Evolutionary conservation across 1,140 invertebrate genomes (phyloP).

Genomic region (Colletes latitarsis): DNA sequence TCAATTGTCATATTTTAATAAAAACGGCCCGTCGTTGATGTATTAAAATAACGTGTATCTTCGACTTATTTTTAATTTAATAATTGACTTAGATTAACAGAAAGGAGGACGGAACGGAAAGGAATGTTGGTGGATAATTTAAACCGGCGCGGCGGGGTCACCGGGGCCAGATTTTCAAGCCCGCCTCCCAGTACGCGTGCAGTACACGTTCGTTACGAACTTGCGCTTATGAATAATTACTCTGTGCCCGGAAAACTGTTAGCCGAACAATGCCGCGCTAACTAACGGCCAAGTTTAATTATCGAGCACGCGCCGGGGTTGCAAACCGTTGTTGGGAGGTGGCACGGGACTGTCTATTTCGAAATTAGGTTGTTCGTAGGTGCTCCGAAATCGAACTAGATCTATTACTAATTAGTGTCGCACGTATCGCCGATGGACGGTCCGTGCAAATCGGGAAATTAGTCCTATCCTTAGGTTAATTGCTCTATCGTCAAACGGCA

Average conservation of each 20-base stretch:
- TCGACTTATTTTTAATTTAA: too few relatives aligned
- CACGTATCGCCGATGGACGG: background rate
- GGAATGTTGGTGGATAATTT: constrained; percentile 7
- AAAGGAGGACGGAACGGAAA: background rate
- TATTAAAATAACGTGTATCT: too few relatives aligned
- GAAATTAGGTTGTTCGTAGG: constrained; percentile 41
- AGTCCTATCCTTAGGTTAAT: background rate
- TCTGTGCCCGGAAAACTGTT: constrained; percentile 32
- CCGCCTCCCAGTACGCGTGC: background rate
- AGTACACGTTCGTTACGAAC: constrained; percentile 26
- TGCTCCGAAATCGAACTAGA: constrained; percentile 17
- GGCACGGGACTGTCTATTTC: constrained; percentile 1
- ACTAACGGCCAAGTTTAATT: constrained; percentile 53
- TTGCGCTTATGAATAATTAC: constrained; percentile 52
- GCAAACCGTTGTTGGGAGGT: background rate
- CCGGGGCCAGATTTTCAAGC: constrained; percentile 2
- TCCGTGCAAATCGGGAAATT: constrained; percentile 10
- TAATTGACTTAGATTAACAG: too few relatives aligned
- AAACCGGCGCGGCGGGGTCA: constrained; percentile 3
- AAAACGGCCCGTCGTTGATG: too few relatives aligned
- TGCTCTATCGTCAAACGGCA: too few relatives aligned
- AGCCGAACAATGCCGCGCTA: constrained; percentile 30
- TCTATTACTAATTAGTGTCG: constrained; percentile 46
- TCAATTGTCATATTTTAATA: too few relatives aligned
- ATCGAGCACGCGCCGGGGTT: constrained; percentile 7